A percentile compares a stretch with the other conserved stretches of the same genome.
Conservation (phyloP, 1,140 invertebrate genomes). For the Lordiphosa stackelbergi region DNA sequence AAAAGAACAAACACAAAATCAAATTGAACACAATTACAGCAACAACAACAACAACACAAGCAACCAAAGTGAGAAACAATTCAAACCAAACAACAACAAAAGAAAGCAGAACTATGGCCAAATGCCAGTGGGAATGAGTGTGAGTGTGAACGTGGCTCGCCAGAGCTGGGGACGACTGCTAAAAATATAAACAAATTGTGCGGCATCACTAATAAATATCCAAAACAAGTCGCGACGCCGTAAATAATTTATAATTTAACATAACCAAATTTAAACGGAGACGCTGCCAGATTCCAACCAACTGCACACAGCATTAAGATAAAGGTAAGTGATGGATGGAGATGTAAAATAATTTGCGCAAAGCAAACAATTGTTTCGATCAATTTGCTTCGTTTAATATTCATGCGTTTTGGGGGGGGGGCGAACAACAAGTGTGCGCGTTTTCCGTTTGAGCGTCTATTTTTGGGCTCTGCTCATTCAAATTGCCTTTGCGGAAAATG, state of each 20-base stretch:
- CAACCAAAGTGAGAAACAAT: too few relatives aligned
- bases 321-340: slow-evolving; percentile 2
- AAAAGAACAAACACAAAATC: slow-evolving; percentile 16
- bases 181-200: slow-evolving; percentile 17
- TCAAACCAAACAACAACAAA: slow-evolving; percentile 4
- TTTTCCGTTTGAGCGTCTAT: neutral
- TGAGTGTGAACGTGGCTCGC: slow-evolving; percentile 14
- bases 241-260: too few relatives aligned
- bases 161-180: neutral
- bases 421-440: slow-evolving; percentile 19
- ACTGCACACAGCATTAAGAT: neutral
- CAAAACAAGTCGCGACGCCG: slow-evolving; percentile 9
- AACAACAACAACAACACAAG: slow-evolving; percentile 14
- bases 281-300: neutral
- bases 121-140: too few relatives aligned
- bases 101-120: slow-evolving; percentile 14
- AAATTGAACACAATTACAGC: slow-evolving; percentile 18
- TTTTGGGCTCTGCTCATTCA: slow-evolving; percentile 17
- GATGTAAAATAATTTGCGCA: slow-evolving; percentile 3
- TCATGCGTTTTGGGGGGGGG: slow-evolving; percentile 18
- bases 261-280: slow-evolving; percentile 1
- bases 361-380: slow-evolving; percentile 30
- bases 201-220: neutral
- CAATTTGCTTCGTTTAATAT: slow-evolving; percentile 42
- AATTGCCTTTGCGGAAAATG: slow-evolving; percentile 28